Evolutionary conservation across 2,113 vertebrate genomes (phyloP).

Genomic region (Holacanthus passer): DNA sequence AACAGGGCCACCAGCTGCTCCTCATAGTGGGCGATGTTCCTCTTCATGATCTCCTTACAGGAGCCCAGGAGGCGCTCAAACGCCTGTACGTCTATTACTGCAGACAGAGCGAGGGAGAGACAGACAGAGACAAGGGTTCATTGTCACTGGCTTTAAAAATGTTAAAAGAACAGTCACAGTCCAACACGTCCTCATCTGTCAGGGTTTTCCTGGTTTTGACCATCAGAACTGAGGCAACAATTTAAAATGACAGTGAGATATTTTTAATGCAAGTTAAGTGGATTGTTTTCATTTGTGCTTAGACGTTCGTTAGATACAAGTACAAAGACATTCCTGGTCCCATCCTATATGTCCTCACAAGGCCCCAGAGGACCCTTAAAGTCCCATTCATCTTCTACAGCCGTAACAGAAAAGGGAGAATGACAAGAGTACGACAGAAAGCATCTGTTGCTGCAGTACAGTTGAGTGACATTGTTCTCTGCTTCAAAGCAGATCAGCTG

Average conservation of each 20-base stretch:
- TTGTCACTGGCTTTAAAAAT: not conserved
- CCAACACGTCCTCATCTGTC: not conserved
- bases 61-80: constrained; percentile 98
- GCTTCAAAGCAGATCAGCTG: constrained; percentile 16
- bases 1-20: constrained; percentile 99
- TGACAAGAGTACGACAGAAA: not conserved
- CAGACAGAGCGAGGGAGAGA: constrained; percentile 9
- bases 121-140: not conserved
- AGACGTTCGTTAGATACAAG: not conserved
- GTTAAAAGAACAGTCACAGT: not conserved
- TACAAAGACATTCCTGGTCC: not conserved
- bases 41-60: constrained; percentile 99
- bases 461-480: constrained; percentile 4
- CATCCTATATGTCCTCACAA: not conserved
- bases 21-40: constrained; percentile 97
- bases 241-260: not conserved
- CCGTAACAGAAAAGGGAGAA: not conserved
- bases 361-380: not conserved
- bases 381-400: constrained; percentile 13
- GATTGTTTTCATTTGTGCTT: not conserved
- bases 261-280: not conserved
- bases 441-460: not conserved
- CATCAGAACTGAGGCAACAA: not conserved
- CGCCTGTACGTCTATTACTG: constrained; percentile 98
- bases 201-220: not conserved